Evolutionary conservation across 2,888 invertebrate species (phyloP), one percentile per base, ranked within the genome.

Genomic region (Rhingia campestris): DNA sequence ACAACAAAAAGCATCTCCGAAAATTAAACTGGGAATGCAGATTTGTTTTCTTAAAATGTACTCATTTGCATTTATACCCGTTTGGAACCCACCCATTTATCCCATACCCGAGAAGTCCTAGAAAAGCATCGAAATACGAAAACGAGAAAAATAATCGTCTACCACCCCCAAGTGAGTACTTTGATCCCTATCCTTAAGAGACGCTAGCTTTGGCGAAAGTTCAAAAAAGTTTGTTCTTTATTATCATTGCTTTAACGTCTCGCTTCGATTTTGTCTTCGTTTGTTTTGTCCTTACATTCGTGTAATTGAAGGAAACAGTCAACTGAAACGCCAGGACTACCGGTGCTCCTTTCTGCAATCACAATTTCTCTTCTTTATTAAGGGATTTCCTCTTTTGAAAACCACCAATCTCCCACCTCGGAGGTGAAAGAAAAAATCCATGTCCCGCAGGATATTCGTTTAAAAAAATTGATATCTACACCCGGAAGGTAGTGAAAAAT

Each of bases 371-470:
- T 39, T 56, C 22, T 22, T 37, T 35, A 61, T 61, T 61, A 33
- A 61, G 47, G 30, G 43, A 51, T 51, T 59, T 61, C 59, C 70
- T 22, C 51, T 41, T 56, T 72, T 30, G 1, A 22, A 22, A 39
- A 10, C 45, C 54, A 45, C 35, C 67, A 32, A 5, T 33, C 56
- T 45, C 33, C 39, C 41, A 12, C 12, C 12, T 35, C 12, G 14
- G 47, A n/a, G 58, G 51, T 64, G 37, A 45, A 32, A 59, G 61
- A 67, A 56, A 54, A 63, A 22, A 22, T 22, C 51, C 49, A 63
- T 69, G 47, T 53, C 63, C 72, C 43, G 63, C 51, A 63, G 58
- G 81, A 81, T 81, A 74, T 63, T 69, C 43, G 37, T 37, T 69
- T 37, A 53, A 63, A 58, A 58, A 32, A 61, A 63, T 7, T 39